These are phyloP conservation scores for Astur gentilis DNA, from an alignment of 2,113 vertebrate species.

Conservation along the genomic window DNA sequence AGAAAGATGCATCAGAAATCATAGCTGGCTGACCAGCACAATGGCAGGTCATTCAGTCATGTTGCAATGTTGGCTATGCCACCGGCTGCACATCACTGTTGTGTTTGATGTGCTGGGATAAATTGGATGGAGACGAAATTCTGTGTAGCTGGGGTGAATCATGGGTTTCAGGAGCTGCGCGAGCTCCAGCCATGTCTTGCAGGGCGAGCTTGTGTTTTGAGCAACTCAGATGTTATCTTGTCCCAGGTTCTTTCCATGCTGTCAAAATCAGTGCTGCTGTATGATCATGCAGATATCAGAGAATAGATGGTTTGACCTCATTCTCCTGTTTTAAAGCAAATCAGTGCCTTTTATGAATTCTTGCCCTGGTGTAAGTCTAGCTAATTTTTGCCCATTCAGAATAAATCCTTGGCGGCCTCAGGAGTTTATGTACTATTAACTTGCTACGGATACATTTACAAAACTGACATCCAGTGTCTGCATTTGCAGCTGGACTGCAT, in stretches of 20 bases:
- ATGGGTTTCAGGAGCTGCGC: neutral
- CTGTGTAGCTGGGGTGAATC: slow-evolving; percentile 33
- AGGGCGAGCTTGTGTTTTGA: neutral
- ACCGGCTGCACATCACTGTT: neutral
- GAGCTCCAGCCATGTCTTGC: neutral
- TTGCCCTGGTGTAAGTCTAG: neutral
- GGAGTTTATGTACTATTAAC: neutral
- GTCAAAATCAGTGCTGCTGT: neutral
- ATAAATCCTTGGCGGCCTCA: neutral
- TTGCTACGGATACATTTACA: neutral
- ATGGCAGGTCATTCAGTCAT: neutral
- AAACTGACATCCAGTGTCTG: neutral
- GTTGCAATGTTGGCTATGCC: slow-evolving; percentile 23
- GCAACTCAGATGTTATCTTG: neutral
- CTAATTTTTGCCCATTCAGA: neutral
- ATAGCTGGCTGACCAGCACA: neutral
- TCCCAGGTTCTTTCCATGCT: neutral
- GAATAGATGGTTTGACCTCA: neutral
- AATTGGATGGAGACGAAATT: slow-evolving; percentile 36
- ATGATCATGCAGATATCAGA: neutral
- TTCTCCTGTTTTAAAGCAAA: neutral
- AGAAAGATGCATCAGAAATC: neutral
- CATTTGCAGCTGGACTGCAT: neutral
- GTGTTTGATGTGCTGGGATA: neutral
- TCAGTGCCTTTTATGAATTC: neutral